These are phyloP conservation scores for Scelioninae gen. 2 DNA, from an alignment of 2,888 invertebrate species.

Conservation along the genomic window DNA sequence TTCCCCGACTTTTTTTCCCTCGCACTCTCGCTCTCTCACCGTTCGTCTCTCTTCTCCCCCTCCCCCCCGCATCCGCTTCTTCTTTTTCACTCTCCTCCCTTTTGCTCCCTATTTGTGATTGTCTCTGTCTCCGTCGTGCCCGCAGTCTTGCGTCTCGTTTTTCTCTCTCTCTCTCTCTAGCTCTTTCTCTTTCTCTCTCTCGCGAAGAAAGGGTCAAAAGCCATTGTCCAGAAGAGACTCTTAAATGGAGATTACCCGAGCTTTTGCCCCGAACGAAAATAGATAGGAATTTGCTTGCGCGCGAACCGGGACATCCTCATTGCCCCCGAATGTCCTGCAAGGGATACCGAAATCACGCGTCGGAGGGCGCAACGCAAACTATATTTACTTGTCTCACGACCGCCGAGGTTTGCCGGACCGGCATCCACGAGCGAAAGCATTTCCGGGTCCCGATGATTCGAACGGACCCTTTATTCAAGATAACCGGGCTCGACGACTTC, in stretches of 20 bases:
- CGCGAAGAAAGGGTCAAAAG: constrained; percentile 44
- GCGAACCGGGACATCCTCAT: constrained; percentile 69
- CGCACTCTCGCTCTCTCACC: too few species aligned
- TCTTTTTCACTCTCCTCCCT: constrained; percentile 1
- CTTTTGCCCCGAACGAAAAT: constrained; percentile 66
- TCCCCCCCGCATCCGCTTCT: too few species aligned
- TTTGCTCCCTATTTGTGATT: constrained; percentile 31
- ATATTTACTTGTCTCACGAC: constrained; percentile 28
- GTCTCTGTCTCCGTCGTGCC: constrained; percentile 23
- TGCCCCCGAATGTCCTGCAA: constrained; percentile 70
- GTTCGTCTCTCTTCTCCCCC: too few species aligned
- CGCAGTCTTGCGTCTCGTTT: too few species aligned
- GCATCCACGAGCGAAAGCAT: constrained; percentile 13
- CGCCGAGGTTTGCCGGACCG: constrained; percentile 5
- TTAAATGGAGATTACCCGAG: constrained; percentile 50
- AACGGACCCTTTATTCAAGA: constrained; percentile 32
- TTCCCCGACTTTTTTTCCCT: neutral
- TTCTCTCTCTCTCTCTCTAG: constrained; percentile 35
- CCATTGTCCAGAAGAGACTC: constrained; percentile 50
- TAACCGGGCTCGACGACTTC: constrained; percentile 17
- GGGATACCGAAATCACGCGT: constrained; percentile 64
- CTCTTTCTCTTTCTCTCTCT: constrained; percentile 17
- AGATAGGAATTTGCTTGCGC: constrained; percentile 68
- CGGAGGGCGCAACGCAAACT: constrained; percentile 15
- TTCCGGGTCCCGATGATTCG: constrained; percentile 36